Percentiles rank a stretch among this genome's conserved stretches.
These are phyloP conservation scores for Spermophilus dauricus DNA, from an alignment of 2,113 vertebrate genomes.

Conservation along the genomic window DNA sequence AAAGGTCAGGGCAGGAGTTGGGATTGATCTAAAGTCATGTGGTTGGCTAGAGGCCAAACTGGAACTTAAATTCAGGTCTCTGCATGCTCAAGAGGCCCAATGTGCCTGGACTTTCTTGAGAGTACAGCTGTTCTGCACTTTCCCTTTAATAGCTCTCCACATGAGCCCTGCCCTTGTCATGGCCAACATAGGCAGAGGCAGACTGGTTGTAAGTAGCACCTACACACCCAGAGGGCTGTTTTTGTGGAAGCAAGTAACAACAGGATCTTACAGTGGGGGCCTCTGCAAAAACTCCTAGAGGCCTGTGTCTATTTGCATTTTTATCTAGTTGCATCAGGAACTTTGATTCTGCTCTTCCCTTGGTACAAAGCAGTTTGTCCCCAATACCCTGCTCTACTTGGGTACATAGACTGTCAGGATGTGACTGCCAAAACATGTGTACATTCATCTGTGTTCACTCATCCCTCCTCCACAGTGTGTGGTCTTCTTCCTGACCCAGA, in stretches of 20 bases:
- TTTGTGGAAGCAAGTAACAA: background rate
- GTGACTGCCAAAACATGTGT: background rate
- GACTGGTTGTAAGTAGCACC: background rate
- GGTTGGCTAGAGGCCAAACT: background rate
- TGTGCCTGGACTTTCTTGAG: background rate
- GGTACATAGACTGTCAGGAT: background rate
- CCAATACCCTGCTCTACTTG: background rate
- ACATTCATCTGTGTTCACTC: background rate
- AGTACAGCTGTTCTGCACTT: background rate
- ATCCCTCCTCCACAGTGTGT: background rate
- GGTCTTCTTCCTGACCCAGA: background rate
- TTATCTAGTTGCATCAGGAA: background rate
- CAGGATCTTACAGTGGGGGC: background rate
- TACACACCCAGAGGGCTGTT: background rate
- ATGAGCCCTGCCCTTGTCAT: rapidly evolving
- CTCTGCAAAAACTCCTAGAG: background rate
- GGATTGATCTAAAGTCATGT: background rate
- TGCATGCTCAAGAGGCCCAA: background rate
- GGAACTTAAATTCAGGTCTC: background rate
- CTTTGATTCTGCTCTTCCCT: background rate
- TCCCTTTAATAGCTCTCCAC: background rate
- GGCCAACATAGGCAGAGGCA: background rate
- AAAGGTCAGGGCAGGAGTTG: background rate
- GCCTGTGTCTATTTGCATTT: background rate
- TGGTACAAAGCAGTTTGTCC: background rate